These are phyloP conservation scores for Thrips palmi DNA, from an alignment of 1,140 invertebrate species.

Conservation along the genomic window DNA sequence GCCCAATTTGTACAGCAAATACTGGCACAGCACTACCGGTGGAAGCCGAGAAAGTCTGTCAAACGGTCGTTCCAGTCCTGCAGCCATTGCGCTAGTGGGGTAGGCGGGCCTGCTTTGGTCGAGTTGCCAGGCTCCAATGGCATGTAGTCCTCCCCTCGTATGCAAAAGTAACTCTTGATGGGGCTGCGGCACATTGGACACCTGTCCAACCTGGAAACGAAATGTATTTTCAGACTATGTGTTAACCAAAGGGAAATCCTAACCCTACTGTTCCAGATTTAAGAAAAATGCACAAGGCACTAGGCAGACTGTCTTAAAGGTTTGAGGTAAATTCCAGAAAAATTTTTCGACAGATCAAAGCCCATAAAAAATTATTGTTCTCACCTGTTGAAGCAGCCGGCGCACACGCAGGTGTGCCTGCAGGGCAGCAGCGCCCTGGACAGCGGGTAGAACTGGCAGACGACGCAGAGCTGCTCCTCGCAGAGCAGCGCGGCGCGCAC, in stretches of 20 bases:
- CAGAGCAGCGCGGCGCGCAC: too few relatives aligned
- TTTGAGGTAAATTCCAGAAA: too few relatives aligned
- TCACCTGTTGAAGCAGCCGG: conserved; percentile 47
- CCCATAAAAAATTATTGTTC: conserved; percentile 16
- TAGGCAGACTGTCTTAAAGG: too few relatives aligned
- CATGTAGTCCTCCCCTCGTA: conserved; percentile 51
- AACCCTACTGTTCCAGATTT: too few relatives aligned
- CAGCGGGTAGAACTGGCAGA: conserved; percentile 54
- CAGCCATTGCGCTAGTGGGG: conserved; percentile 29
- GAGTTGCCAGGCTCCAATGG: conserved; percentile 28
- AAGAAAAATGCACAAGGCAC: too few relatives aligned
- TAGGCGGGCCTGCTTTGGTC: conserved; percentile 12
- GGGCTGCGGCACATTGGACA: conserved; percentile 66
- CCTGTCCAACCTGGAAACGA: conserved; percentile 47
- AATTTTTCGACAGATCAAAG: too few relatives aligned
- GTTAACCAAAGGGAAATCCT: too few relatives aligned
- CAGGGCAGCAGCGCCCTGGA: conserved; percentile 63
- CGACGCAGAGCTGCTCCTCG: conserved; percentile 51
- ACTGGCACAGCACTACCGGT: conserved; percentile 23
- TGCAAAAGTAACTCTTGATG: conserved; percentile 64
- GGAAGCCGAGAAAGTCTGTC: conserved; percentile 40
- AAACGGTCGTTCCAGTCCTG: conserved; percentile 39
- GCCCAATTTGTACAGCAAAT: too few relatives aligned
- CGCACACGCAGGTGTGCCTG: conserved; percentile 66
- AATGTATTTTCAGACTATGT: too few relatives aligned